A percentile compares a stretch with the other conserved stretches of the same genome.
Conservation (phyloP, 2,797 vertebrate genomes). For the Trachurus trachurus region DNA sequence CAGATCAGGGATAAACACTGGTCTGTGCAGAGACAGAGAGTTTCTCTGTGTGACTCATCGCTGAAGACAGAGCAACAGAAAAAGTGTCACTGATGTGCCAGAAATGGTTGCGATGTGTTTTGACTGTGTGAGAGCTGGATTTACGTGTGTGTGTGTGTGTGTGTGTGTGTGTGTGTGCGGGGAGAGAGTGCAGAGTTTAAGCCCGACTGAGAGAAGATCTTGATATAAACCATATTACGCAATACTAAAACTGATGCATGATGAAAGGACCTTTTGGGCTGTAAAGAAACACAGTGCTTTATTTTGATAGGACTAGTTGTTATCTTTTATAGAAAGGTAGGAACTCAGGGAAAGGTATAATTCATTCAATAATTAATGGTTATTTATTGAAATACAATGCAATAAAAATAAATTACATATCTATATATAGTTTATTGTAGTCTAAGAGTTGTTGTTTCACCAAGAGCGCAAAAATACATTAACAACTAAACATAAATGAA, state of each 20-base stretch:
- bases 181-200: conserved; percentile 2
- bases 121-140: conserved; percentile 15
- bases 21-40: conserved; percentile 24
- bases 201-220: conserved; percentile 5
- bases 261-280: not conserved
- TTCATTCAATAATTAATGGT: not conserved
- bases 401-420: too few species aligned
- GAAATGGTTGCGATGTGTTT: conserved; percentile 24
- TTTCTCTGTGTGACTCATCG: conserved; percentile 45
- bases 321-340: not conserved
- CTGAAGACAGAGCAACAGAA: conserved; percentile 4
- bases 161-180: not conserved
- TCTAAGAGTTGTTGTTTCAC: too few species aligned
- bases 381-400: not conserved
- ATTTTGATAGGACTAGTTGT: conserved; percentile 6
- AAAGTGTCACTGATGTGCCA: conserved; percentile 23
- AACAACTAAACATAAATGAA: too few species aligned
- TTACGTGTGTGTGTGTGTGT: not conserved
- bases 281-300: not conserved
- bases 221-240: not conserved
- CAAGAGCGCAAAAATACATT: too few species aligned
- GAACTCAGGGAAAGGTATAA: not conserved
- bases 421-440: too few species aligned
- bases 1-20: conserved; percentile 56
- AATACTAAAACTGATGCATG: not conserved